Conservation (phyloP, 2,888 invertebrate species). For the Drosophila picticornis region DNA sequence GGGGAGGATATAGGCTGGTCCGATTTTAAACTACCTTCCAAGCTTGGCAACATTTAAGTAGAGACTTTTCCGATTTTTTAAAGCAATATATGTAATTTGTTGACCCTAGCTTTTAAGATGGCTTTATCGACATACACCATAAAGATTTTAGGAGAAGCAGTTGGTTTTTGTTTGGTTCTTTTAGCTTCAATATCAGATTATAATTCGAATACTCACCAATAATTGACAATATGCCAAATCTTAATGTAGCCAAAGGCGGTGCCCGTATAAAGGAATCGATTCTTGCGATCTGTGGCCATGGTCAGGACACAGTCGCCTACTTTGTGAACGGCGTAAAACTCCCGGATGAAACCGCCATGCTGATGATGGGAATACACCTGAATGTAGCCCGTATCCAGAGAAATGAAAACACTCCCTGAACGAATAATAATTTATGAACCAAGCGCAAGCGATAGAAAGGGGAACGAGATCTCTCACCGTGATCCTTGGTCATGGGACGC, state of each 20-base stretch:
- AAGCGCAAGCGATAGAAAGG: rapidly evolving
- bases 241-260: slow-evolving; percentile 91
- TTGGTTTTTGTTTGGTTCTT: too few relatives aligned
- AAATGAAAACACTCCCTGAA: slow-evolving; percentile 89
- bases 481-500: slow-evolving; percentile 86
- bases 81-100: too few relatives aligned
- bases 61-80: too few relatives aligned
- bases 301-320: slow-evolving; percentile 87
- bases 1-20: background rate
- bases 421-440: too few relatives aligned
- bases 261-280: slow-evolving; percentile 91
- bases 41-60: background rate
- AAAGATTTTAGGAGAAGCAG: too few relatives aligned
- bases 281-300: slow-evolving; percentile 89
- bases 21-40: background rate
- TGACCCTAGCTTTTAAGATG: too few relatives aligned
- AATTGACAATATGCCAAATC: slow-evolving; percentile 91
- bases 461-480: slow-evolving; percentile 72
- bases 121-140: too few relatives aligned
- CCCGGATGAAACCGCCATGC: slow-evolving; percentile 89
- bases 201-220: slow-evolving; percentile 84
- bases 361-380: slow-evolving; percentile 94
- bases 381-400: slow-evolving; percentile 91
- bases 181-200: too few relatives aligned
- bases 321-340: slow-evolving; percentile 90